Base-by-base conservation (phyloP, 2,113 vertebrate species). In the Helogale parvula region DNA sequence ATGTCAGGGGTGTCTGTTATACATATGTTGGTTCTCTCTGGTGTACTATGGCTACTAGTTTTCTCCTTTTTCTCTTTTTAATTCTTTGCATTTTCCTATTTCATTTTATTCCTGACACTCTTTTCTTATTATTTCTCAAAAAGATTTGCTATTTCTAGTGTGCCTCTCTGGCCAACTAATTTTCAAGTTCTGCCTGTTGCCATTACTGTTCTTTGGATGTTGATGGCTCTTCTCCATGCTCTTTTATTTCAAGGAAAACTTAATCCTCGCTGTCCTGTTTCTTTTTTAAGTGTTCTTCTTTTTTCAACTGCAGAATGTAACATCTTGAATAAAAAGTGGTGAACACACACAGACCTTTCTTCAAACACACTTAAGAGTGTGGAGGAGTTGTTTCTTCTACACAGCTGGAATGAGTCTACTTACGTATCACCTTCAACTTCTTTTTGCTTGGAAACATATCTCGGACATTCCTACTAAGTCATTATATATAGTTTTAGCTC, bases 221-320 rank as follows among this genome's bases (percentile, higher is more conserved):
- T 90, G 83, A 14, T 60, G 76, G n/a, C 19, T 88, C 81, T 91
- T 60, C 7, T 74, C 50, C 57, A 77, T 25, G 7, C 65, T 91
- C 57, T 13, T 85, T 94, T 84, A 76, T 71, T 89, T 94, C 27
- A 90, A 82, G 77, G 50, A 82, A 91, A 91, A 69, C 27, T 79
- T 80, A 57, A n/a, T 54, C 68, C 23, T 77, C 71, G 9, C 41
- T 82, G 41, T n/a, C 35, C 5, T 97, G 7, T 80, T 63, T 47
- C 45, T 52, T 63, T 92, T 77, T 92, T 65, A 85, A 29, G 7
- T 41, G 87, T 94, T 87, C 25, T 85, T 72, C 21, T 52, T 92
- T 81, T 95, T 87, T 31, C 92, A 86, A 63, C 45, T 93, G 33
- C 79, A 76, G 85, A 85, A 60, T 57, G 11, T 54, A 60, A 65